Evolutionary conservation across 1,140 invertebrate genomes (phyloP).

Genomic region (Drosophila sulfurigaster): DNA sequence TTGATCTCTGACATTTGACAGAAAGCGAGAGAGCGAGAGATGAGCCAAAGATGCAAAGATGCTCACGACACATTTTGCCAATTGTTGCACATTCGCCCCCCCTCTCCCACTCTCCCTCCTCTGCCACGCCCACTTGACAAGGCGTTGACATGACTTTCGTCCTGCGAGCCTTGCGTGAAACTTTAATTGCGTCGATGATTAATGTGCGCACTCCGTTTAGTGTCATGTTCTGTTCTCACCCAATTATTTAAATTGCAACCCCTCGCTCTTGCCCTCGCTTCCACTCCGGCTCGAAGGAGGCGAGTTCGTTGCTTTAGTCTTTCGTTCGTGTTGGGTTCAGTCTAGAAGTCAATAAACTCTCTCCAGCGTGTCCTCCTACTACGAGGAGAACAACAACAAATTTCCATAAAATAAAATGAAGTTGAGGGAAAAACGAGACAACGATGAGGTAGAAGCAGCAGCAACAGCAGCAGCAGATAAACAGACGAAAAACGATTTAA

Average conservation of each 20-base stretch:
- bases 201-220: constrained; percentile 13
- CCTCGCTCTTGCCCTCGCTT: too few species aligned
- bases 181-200: constrained; percentile 25
- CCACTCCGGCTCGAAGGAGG: not conserved
- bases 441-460: not conserved
- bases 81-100: not conserved
- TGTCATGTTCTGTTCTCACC: constrained; percentile 64
- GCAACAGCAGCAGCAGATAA: not conserved
- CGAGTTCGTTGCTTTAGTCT: constrained; percentile 44
- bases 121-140: constrained; percentile 1
- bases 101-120: too few species aligned
- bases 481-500: constrained; percentile 22
- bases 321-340: constrained; percentile 18
- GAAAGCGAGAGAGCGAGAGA: constrained; percentile 1
- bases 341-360: constrained; percentile 54
- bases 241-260: constrained; percentile 64
- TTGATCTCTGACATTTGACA: constrained; percentile 33
- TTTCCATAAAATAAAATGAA: constrained; percentile 46
- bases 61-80: constrained; percentile 14
- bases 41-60: not conserved
- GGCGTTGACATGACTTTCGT: constrained; percentile 20
- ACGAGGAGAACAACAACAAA: constrained; percentile 22
- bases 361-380: constrained; percentile 34
- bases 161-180: constrained; percentile 23
- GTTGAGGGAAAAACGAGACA: too few species aligned